phyloP scores from a whole-genome alignment of 2,113 vertebrate genomes.

The Sula dactylatra region DNA sequence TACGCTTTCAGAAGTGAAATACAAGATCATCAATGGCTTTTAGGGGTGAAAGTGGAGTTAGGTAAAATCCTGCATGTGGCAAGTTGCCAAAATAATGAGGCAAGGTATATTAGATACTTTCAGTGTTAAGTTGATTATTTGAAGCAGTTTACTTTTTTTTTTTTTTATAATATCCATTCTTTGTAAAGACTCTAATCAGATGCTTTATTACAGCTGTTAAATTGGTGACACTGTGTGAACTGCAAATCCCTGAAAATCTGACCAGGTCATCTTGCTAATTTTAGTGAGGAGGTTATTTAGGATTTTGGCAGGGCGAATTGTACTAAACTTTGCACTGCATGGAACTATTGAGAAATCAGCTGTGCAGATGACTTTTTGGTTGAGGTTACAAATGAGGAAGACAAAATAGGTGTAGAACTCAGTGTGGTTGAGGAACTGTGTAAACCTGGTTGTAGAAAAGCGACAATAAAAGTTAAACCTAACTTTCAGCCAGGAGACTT shows the following conservation, averaged over 20 bases:
- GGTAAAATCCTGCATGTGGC: not conserved
- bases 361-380: not conserved
- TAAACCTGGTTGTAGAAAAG: not conserved
- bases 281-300: conserved; percentile 1
- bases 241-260: conserved; percentile 18
- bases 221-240: not conserved
- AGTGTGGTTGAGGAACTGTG: not conserved
- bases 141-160: not conserved
- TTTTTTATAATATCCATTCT: not conserved
- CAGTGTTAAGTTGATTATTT: not conserved
- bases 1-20: not conserved
- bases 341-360: not conserved
- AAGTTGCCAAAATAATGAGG: not conserved
- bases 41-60: not conserved
- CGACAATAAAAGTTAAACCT: not conserved
- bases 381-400: not conserved
- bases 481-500: not conserved
- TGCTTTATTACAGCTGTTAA: not conserved
- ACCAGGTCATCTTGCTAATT: conserved; percentile 5
- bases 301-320: not conserved
- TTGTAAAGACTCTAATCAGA: not conserved
- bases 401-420: not conserved
- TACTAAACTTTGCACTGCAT: not conserved
- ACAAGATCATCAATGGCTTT: not conserved
- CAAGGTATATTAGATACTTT: not conserved